A percentile compares a stretch with the other conserved stretches of the same genome.
These are phyloP conservation scores for Leptinotarsa lineolata DNA, from an alignment of 1,140 invertebrate species.

Conservation along the genomic window DNA sequence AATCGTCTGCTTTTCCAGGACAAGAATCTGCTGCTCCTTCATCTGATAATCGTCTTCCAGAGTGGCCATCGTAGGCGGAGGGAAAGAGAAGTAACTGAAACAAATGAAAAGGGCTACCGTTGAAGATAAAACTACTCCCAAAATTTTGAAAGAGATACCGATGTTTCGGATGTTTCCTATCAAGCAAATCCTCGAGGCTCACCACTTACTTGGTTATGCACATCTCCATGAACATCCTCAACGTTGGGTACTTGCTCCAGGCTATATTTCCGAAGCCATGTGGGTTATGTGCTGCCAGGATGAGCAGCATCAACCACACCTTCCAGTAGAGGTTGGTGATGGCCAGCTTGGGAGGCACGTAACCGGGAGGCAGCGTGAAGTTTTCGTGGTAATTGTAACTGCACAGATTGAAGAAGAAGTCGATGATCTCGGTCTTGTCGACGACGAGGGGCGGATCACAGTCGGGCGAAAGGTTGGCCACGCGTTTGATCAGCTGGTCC, in stretches of 20 bases:
- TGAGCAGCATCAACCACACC: constrained; percentile 87
- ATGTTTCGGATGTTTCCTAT: too few species aligned
- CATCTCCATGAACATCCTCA: constrained; percentile 93
- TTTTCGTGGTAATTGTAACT: constrained; percentile 93
- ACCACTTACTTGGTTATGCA: constrained; percentile 86
- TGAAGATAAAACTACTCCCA: too few species aligned
- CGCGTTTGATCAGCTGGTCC: constrained; percentile 82
- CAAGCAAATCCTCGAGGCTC: neutral
- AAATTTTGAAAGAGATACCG: too few species aligned
- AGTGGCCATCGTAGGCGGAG: constrained; percentile 68
- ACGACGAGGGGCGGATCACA: constrained; percentile 70
- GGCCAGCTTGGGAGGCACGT: constrained; percentile 85
- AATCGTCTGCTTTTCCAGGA: constrained; percentile 80
- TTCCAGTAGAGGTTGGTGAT: constrained; percentile 94
- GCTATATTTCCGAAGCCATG: constrained; percentile 80
- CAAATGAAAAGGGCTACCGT: neutral
- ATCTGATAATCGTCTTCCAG: constrained; percentile 50
- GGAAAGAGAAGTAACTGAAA: constrained; percentile 69
- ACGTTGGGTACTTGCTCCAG: constrained; percentile 91
- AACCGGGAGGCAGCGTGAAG: constrained; percentile 81
- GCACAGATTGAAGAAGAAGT: constrained; percentile 87
- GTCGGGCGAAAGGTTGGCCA: constrained; percentile 73
- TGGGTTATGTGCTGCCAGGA: constrained; percentile 92
- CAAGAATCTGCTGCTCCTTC: constrained; percentile 65
- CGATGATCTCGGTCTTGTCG: constrained; percentile 84